Evolutionary conservation across 1,140 invertebrate genomes (phyloP), one percentile per base, ranked within the genome.

Genomic region (Tetramorium simillimum): DNA sequence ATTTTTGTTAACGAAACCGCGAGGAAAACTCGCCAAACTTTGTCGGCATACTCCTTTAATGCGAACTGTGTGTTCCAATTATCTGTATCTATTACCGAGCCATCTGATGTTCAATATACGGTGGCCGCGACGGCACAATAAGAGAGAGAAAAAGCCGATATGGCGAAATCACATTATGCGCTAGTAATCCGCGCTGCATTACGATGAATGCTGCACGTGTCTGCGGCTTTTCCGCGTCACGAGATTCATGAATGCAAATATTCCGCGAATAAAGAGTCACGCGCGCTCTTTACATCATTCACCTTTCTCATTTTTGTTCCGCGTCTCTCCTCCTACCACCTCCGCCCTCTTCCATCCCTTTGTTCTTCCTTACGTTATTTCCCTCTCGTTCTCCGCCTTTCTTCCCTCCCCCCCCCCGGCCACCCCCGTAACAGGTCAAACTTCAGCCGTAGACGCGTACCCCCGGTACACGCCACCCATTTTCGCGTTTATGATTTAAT

Each of bases 401-500:
- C 3, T 33, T 2, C 28, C 28, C 28, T 2, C 28, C 2, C 28
- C 28, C 28, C 28, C 28, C 28, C 28, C 28, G 28, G 28, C 2
- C 28, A 33, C 28, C 60, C 18, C 7, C 33, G 46, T 60, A 58
- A 28, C 21, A 7, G 3, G 62, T 70, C 46, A n/a, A 89, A 85
- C 51, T 81, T 86, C 43, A 86, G 78, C 70, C 21, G n/a, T 60
- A 33, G 62, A 62, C 78, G 53, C 78, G 62, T 21, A n/a, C 62
- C 21, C 16, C 16, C 0, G 67, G 60, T 40, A 80, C 43, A 21
- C 67, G 24, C 37, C 53, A 14, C 12, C 67, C 81, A 58, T 63
- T 75, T 86, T 76, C 18, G 60, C 72, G n/a, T 87, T 90, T 89
- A 70, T 86, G 85, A 86, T 86, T 90, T 87, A 87, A 90, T 65